A percentile compares a stretch with the other conserved stretches of the same genome.
These are phyloP conservation scores for Monochamus alternatus DNA, from an alignment of 2,888 invertebrate species.

Conservation along the genomic window DNA sequence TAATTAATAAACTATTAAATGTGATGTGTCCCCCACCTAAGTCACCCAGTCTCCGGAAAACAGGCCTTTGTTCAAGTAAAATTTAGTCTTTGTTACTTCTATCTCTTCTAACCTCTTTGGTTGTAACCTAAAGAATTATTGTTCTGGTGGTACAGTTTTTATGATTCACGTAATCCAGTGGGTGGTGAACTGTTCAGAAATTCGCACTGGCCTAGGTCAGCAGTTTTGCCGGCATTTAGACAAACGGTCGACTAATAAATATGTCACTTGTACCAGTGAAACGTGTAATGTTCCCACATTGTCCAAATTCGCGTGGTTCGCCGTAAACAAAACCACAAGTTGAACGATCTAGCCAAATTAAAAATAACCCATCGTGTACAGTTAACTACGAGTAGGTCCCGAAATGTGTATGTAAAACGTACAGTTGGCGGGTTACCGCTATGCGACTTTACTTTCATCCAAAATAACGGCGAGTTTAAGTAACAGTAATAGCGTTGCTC, in stretches of 20 bases:
- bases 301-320: conserved; percentile 29
- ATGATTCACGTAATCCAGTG: neutral
- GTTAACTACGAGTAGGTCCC: conserved; percentile 48
- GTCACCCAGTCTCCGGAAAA: no score
- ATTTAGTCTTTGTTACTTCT: no score
- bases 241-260: neutral
- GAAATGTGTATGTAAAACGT: conserved; percentile 51
- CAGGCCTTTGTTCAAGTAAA: no score
- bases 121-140: no score
- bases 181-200: neutral
- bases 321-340: conserved; percentile 29
- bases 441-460: conserved; percentile 60
- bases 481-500: conserved; percentile 57
- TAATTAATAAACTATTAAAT: no score
- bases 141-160: no score
- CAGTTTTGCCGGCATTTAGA: neutral
- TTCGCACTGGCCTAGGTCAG: conserved; percentile 26
- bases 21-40: no score
- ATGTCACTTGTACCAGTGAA: conserved; percentile 2
- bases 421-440: conserved; percentile 53
- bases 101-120: no score
- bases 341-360: conserved; percentile 35
- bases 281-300: conserved; percentile 19
- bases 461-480: conserved; percentile 53
- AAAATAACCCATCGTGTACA: conserved; percentile 38